These are phyloP conservation scores for Pterois miles DNA, from an alignment of 2,797 vertebrate genomes.

Conservation along the genomic window DNA sequence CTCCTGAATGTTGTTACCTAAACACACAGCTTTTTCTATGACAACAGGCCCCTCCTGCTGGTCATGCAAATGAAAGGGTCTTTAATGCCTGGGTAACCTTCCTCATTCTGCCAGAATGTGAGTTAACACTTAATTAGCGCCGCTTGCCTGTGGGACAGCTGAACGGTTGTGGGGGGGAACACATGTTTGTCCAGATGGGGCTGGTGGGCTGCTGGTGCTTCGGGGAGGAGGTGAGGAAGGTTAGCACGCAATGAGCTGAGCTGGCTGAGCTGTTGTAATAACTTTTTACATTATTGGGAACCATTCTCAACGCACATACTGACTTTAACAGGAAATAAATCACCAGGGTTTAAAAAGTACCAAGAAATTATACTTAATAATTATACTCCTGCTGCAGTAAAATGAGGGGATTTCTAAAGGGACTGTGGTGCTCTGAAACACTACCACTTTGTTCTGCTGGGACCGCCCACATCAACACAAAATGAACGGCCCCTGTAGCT, in stretches of 20 bases:
- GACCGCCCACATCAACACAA: too few species aligned
- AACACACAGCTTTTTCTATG: constrained; percentile 14
- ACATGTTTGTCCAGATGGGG: constrained; percentile 55
- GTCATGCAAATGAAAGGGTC: constrained; percentile 23
- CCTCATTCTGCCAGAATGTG: constrained; percentile 25
- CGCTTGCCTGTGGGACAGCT: constrained; percentile 23
- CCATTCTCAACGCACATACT: too few species aligned
- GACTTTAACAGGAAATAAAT: too few species aligned
- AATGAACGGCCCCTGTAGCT: too few species aligned
- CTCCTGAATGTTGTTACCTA: neutral
- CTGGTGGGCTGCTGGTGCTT: neutral
- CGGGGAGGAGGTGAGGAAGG: neutral
- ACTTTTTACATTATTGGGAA: neutral
- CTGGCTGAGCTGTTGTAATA: neutral
- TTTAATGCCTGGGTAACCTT: constrained; percentile 37
- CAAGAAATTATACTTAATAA: too few species aligned
- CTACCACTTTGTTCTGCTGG: too few species aligned
- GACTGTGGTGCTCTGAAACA: too few species aligned
- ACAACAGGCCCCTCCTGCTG: constrained; percentile 32
- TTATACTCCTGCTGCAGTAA: too few species aligned
- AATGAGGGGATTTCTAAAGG: too few species aligned
- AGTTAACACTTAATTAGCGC: constrained; percentile 37
- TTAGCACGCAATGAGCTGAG: constrained; percentile 6
- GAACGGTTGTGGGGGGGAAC: neutral
- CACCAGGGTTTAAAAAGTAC: too few species aligned